Evolutionary conservation across 2,888 invertebrate species (phyloP).

Genomic region (Hetaerina titia): DNA sequence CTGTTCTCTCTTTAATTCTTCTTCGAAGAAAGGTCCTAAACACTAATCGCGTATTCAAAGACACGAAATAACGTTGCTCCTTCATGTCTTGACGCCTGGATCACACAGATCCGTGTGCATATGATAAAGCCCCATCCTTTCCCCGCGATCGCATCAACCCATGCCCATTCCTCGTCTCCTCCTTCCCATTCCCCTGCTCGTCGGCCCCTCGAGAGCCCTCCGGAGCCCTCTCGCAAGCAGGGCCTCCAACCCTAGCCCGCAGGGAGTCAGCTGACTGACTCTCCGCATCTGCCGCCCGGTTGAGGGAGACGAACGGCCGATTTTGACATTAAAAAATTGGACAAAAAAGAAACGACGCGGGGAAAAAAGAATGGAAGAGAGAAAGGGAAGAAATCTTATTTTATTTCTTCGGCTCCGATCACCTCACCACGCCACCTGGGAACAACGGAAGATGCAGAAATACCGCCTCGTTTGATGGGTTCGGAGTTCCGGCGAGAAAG

Average conservation of each 20-base stretch:
- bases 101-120: no score
- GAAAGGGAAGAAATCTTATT: background rate
- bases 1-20: no score
- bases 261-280: constrained; percentile 1
- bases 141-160: background rate
- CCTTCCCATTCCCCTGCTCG: background rate
- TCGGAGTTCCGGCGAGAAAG: no score
- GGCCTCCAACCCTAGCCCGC: background rate
- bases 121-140: background rate
- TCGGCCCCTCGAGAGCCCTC: background rate
- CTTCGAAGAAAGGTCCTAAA: no score
- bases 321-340: background rate
- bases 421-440: background rate
- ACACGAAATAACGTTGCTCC: no score
- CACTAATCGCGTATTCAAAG: no score
- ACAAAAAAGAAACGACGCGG: background rate
- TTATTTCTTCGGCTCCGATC: background rate
- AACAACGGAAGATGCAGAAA: background rate
- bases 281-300: background rate
- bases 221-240: background rate
- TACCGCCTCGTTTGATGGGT: no score
- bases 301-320: background rate
- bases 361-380: background rate
- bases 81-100: no score
- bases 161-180: background rate